Percentiles rank a stretch among this genome's conserved stretches.
Evolutionary conservation across 2,113 vertebrate genomes (phyloP).

Genomic region (Prietella phreatophila): DNA sequence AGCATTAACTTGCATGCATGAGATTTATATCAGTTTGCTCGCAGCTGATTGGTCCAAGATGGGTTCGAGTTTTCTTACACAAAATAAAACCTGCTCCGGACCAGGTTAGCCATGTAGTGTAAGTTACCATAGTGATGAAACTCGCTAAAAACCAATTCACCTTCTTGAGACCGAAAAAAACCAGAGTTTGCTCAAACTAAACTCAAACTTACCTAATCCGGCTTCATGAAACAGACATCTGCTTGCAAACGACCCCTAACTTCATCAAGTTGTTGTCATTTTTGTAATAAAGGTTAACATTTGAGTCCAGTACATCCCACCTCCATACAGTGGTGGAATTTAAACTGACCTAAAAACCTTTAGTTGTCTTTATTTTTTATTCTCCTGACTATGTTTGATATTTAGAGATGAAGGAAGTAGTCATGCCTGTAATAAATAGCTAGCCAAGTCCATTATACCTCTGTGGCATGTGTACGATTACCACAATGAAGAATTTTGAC

Average conservation of each 20-base stretch:
- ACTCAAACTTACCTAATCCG: too few relatives aligned
- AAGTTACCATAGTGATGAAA: too few relatives aligned
- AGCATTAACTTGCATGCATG: too few relatives aligned
- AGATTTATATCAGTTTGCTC: too few relatives aligned
- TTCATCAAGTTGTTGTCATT: background rate
- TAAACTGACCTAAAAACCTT: background rate
- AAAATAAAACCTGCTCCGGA: too few relatives aligned
- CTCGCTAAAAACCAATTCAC: too few relatives aligned
- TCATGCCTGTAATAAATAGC: background rate
- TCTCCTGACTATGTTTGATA: background rate
- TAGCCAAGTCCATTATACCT: background rate
- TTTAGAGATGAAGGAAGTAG: background rate
- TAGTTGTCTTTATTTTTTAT: background rate
- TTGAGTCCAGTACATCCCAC: background rate
- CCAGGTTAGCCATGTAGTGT: too few relatives aligned
- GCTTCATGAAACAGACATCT: background rate
- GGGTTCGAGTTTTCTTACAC: too few relatives aligned
- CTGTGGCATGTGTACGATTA: background rate
- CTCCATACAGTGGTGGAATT: background rate
- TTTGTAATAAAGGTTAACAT: background rate
- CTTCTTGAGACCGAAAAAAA: too few relatives aligned
- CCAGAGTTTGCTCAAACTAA: too few relatives aligned
- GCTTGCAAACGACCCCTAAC: conserved; percentile 1
- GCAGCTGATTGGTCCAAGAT: too few relatives aligned
- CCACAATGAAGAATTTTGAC: background rate